Evolutionary conservation across 2,113 vertebrate species (phyloP).

Genomic region (Limanda limanda): DNA sequence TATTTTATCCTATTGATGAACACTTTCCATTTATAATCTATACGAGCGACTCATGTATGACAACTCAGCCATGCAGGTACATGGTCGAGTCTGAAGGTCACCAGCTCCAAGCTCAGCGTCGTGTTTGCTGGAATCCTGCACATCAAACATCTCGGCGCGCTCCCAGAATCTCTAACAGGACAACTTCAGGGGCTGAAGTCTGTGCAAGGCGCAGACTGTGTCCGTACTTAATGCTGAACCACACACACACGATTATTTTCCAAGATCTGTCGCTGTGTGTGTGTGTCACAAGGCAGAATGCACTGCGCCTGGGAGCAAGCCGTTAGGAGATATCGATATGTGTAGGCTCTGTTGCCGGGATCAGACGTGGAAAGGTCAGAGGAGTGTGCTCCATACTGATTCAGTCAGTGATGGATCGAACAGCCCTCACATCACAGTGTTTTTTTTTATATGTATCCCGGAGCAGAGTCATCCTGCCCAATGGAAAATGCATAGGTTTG

Average conservation of each 20-base stretch:
- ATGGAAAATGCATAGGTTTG: background rate
- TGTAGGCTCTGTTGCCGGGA: slow-evolving; percentile 21
- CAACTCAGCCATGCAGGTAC: background rate
- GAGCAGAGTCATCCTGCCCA: background rate
- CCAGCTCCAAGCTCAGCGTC: slow-evolving; percentile 14
- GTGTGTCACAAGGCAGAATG: slow-evolving; percentile 9
- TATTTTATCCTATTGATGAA: too few relatives aligned
- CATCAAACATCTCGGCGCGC: slow-evolving; percentile 12
- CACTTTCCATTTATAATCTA: too few relatives aligned
- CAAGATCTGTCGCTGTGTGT: slow-evolving; percentile 6
- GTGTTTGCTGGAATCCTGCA: slow-evolving; percentile 12
- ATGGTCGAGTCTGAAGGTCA: slow-evolving; percentile 16
- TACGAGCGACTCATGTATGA: background rate
- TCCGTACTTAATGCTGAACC: slow-evolving; percentile 1
- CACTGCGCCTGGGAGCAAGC: background rate
- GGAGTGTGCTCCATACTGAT: slow-evolving; percentile 65
- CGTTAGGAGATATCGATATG: slow-evolving; percentile 52
- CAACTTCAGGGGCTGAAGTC: slow-evolving; percentile 3
- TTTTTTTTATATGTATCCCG: slow-evolving; percentile 15
- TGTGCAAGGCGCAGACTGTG: background rate
- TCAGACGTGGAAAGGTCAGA: slow-evolving; percentile 68
- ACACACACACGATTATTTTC: slow-evolving; percentile 33
- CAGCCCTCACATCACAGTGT: slow-evolving; percentile 24
- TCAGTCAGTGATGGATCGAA: slow-evolving; percentile 37
- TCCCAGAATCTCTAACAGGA: background rate